Evolutionary conservation across 2,888 invertebrate genomes (phyloP).

Genomic region (Leucophenga maculata): DNA sequence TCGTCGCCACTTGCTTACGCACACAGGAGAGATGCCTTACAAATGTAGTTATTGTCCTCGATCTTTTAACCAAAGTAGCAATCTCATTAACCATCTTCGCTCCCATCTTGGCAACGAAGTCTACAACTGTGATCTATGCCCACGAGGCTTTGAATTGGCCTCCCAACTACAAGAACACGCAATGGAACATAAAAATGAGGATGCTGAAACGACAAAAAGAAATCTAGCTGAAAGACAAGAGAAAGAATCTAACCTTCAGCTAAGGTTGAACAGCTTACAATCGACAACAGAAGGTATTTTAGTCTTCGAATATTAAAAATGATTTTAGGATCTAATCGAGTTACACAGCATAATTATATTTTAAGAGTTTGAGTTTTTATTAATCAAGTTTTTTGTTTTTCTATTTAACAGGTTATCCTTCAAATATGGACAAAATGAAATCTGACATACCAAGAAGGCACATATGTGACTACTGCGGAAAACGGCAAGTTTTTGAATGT

Average conservation of each 20-base stretch:
- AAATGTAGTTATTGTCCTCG: conserved; percentile 74
- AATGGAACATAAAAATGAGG: conserved; percentile 40
- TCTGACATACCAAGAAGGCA: too few species aligned
- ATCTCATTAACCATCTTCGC: conserved; percentile 75
- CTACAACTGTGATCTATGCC: conserved; percentile 72
- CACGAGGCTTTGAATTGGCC: conserved; percentile 43
- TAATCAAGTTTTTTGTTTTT: too few species aligned
- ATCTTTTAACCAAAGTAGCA: conserved; percentile 76
- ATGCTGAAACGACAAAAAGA: conserved; percentile 36
- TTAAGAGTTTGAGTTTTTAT: too few species aligned
- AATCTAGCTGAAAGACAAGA: conserved; percentile 34
- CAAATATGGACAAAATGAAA: too few species aligned
- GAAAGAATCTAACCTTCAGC: neutral
- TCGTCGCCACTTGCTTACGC: conserved; percentile 75
- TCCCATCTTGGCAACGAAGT: conserved; percentile 75
- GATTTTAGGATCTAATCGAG: too few species aligned
- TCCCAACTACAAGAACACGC: conserved; percentile 42
- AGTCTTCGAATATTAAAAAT: neutral
- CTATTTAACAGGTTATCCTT: too few species aligned
- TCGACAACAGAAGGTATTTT: too few species aligned
- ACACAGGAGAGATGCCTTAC: conserved; percentile 72
- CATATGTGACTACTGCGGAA: too few species aligned
- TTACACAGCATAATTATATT: too few species aligned
- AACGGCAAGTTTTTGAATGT: too few species aligned
- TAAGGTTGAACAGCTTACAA: too few species aligned